These are phyloP conservation scores for Drosophila repleta DNA, from an alignment of 1,140 invertebrate genomes.

Conservation along the genomic window DNA sequence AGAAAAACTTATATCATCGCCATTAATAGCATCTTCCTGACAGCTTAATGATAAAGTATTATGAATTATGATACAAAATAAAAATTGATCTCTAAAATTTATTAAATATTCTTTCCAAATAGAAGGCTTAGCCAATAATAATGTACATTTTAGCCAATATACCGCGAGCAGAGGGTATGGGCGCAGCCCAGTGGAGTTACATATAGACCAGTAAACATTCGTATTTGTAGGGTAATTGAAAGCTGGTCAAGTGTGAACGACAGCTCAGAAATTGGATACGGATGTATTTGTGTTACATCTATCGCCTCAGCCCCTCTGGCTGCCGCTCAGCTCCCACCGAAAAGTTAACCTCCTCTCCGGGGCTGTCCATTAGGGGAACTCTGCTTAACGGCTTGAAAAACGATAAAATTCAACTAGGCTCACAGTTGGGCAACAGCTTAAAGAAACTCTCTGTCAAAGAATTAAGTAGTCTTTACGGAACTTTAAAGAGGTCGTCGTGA, in stretches of 20 bases:
- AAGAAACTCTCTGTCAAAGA: slow-evolving; percentile 10
- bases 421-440: slow-evolving; percentile 40
- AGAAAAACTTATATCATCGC: no score
- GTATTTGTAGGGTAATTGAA: slow-evolving; percentile 70
- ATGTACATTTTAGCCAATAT: no score
- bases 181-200: neutral
- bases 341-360: slow-evolving; percentile 8
- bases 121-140: no score
- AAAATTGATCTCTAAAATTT: no score
- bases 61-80: no score
- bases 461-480: slow-evolving; percentile 34
- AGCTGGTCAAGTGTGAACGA: slow-evolving; percentile 75
- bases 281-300: slow-evolving; percentile 11
- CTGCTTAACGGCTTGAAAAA: slow-evolving; percentile 62
- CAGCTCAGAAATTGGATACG: slow-evolving; percentile 29
- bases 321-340: neutral
- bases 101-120: no score
- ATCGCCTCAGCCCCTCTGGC: neutral
- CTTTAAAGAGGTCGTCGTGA: slow-evolving; percentile 27
- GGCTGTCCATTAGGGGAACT: slow-evolving; percentile 24
- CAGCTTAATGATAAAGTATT: no score
- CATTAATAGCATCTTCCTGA: no score
- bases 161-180: slow-evolving; percentile 5
- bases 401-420: slow-evolving; percentile 68
- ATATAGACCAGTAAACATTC: neutral